Conservation (phyloP, 1,140 invertebrate genomes). For the Globodera ellingtonae region DNA sequence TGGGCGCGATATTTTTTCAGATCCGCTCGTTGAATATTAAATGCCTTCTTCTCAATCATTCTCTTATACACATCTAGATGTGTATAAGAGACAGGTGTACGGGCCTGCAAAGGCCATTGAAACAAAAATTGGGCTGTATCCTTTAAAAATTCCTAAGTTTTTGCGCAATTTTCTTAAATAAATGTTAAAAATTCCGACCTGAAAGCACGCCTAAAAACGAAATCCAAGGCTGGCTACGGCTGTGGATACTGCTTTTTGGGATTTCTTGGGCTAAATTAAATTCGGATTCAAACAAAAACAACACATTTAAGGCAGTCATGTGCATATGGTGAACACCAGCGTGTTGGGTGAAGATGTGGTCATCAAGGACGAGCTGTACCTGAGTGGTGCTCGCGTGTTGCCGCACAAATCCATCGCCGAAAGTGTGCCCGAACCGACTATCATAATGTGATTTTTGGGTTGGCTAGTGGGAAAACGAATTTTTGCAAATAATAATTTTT, state of each 20-base stretch:
- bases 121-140: too few species aligned
- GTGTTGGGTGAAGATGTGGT: constrained; percentile 98
- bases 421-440: constrained; percentile 93
- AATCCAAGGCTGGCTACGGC: neutral
- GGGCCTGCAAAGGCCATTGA: too few species aligned
- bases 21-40: too few species aligned
- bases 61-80: too few species aligned
- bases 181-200: neutral
- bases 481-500: neutral
- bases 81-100: too few species aligned
- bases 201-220: neutral
- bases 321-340: constrained; percentile 93
- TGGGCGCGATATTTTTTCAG: neutral
- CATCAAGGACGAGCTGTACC: constrained; percentile 95
- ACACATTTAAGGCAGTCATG: constrained; percentile 54
- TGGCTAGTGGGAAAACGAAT: neutral
- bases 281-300: constrained; percentile 1
- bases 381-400: constrained; percentile 95
- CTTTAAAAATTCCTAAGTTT: too few species aligned
- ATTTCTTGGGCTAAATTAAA: neutral
- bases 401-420: constrained; percentile 93
- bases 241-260: too few species aligned
- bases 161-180: too few species aligned
- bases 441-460: constrained; percentile 86
- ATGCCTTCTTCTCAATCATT: too few species aligned